Evolutionary conservation across 1,140 invertebrate species (phyloP).

Genomic region (Conus betulinus): DNA sequence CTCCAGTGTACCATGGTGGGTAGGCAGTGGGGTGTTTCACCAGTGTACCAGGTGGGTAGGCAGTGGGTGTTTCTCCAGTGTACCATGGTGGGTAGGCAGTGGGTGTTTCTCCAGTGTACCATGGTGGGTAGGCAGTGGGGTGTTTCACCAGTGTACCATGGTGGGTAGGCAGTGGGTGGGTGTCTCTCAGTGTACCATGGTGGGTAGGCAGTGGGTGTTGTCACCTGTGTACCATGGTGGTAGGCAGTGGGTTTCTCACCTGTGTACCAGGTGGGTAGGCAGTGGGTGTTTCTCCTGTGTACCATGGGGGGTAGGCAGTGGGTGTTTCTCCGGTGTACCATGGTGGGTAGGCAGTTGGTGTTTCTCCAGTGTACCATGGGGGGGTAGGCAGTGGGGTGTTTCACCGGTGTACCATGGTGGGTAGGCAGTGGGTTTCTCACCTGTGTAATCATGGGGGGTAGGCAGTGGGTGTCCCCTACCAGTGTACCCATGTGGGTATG

Average conservation of each 20-base stretch:
- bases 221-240: constrained; percentile 17
- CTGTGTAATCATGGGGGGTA: constrained; percentile 6
- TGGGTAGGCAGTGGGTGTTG: constrained; percentile 10
- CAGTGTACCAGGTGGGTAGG: too few species aligned
- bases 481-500: too few species aligned
- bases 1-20: too few species aligned
- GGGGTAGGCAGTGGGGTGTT: constrained; percentile 2
- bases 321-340: neutral
- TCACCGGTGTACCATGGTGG: neutral
- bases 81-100: too few species aligned
- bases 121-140: too few species aligned
- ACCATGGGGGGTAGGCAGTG: neutral
- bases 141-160: neutral
- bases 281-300: neutral
- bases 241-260: neutral
- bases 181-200: constrained; percentile 14
- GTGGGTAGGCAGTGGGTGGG: constrained; percentile 22
- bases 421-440: neutral
- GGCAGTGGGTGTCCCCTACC: constrained; percentile 10
- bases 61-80: too few species aligned
- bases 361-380: constrained; percentile 5
- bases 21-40: too few species aligned
- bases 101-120: too few species aligned
- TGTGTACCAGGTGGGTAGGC: too few species aligned
- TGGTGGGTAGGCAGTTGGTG: constrained; percentile 21